These are phyloP conservation scores for Anser brachyrhynchus DNA, from an alignment of 2,113 vertebrate genomes.

Conservation along the genomic window DNA sequence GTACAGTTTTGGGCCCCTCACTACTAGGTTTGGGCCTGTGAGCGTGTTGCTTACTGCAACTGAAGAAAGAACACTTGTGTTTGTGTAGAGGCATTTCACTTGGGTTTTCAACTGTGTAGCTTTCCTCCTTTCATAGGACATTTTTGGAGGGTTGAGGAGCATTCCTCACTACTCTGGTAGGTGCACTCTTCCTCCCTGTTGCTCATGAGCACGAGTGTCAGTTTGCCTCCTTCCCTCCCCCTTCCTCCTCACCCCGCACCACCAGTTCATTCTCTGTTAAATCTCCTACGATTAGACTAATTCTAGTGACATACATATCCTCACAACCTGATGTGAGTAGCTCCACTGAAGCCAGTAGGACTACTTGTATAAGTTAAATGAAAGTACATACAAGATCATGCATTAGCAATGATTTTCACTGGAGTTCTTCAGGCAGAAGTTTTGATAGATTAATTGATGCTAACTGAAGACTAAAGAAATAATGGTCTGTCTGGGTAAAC, in stretches of 20 bases:
- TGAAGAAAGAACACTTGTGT: too few relatives aligned
- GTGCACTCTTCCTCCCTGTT: not conserved
- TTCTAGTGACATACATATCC: not conserved
- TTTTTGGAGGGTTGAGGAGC: not conserved
- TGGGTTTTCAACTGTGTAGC: not conserved
- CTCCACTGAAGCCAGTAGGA: not conserved
- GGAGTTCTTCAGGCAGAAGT: not conserved
- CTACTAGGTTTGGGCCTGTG: too few relatives aligned
- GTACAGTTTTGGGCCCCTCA: too few relatives aligned
- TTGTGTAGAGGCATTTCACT: not conserved
- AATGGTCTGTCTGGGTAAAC: not conserved
- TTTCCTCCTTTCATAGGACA: not conserved
- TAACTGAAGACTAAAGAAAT: not conserved
- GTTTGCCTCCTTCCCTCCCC: too few relatives aligned
- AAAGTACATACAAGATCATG: not conserved
- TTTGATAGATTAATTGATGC: not conserved
- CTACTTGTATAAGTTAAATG: not conserved
- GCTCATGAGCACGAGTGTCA: not conserved
- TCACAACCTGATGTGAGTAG: not conserved
- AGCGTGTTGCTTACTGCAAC: too few relatives aligned
- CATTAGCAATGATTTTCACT: not conserved
- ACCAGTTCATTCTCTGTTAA: not conserved
- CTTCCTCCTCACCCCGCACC: too few relatives aligned
- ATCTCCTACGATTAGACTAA: not conserved
- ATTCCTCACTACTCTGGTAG: not conserved